Percentiles rank a stretch among this genome's conserved stretches.
These are phyloP conservation scores for Sturnira hondurensis DNA, from an alignment of 2,113 vertebrate species.

Conservation along the genomic window DNA sequence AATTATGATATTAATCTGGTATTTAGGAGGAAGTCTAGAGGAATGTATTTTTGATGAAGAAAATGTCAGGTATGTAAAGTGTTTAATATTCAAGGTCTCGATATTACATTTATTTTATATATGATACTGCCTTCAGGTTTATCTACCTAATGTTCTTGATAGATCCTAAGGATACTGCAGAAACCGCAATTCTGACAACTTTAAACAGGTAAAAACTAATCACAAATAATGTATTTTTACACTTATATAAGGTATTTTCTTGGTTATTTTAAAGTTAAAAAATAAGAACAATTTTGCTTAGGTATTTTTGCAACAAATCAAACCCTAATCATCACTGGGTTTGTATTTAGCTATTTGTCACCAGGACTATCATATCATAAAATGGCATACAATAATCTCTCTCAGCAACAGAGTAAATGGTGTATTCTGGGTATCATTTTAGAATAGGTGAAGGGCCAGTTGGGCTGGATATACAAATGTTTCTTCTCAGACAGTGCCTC, in stretches of 20 bases:
- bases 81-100: not conserved
- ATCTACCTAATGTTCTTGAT: not conserved
- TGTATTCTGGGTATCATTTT: not conserved
- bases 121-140: not conserved
- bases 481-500: not conserved
- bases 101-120: slow-evolving; percentile 38
- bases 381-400: not conserved
- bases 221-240: slow-evolving; percentile 41
- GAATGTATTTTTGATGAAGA: slow-evolving; percentile 28
- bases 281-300: not conserved
- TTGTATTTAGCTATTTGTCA: not conserved
- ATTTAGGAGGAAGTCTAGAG: not conserved
- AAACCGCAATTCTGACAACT: slow-evolving; percentile 1
- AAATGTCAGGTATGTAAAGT: not conserved
- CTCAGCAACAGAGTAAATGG: not conserved
- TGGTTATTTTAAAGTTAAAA: slow-evolving; percentile 17
- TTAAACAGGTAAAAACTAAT: slow-evolving; percentile 46
- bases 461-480: not conserved
- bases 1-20: not conserved
- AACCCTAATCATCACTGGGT: slow-evolving; percentile 21
- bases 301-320: slow-evolving; percentile 2
- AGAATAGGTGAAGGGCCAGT: not conserved
- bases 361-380: not conserved
- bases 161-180: not conserved
- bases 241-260: slow-evolving; percentile 34